phyloP scores from a whole-genome alignment of 2,888 invertebrate species.

The Callyntrura guangdongensis region DNA sequence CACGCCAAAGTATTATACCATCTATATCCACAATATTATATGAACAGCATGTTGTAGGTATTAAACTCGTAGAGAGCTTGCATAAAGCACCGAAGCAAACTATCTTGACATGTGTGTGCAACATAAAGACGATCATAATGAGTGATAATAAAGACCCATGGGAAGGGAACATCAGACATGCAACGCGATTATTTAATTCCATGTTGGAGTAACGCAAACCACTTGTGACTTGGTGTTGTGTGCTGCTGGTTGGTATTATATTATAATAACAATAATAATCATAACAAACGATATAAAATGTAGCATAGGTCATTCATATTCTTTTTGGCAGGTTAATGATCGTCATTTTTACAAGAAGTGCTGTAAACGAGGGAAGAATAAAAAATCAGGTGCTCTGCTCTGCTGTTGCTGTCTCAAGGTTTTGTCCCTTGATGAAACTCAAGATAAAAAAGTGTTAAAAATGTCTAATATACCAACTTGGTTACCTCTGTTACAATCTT shows the following conservation, averaged over 20 bases:
- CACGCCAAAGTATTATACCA: conserved; percentile 16
- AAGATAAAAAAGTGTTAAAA: conserved; percentile 12
- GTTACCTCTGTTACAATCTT: not conserved
- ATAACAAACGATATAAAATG: conserved; percentile 42
- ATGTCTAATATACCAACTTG: not conserved
- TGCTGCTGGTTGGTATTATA: not conserved
- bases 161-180: conserved; percentile 66
- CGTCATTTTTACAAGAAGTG: conserved; percentile 49
- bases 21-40: not conserved
- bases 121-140: not conserved
- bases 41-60: not conserved
- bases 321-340: conserved; percentile 72
- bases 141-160: conserved; percentile 49
- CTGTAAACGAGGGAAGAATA: not conserved
- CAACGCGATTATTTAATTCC: conserved; percentile 65
- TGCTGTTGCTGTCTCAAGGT: not conserved
- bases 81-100: not conserved
- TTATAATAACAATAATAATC: not conserved
- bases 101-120: conserved; percentile 31
- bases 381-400: too few relatives aligned
- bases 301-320: conserved; percentile 34
- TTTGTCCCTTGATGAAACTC: conserved; percentile 39
- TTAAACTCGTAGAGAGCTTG: not conserved
- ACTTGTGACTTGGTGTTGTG: not conserved
- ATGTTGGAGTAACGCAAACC: conserved; percentile 38